Percentiles rank a stretch among this genome's conserved stretches.
Conservation (phyloP, 2,113 vertebrate species). For the Oreochromis tanganicae region DNA sequence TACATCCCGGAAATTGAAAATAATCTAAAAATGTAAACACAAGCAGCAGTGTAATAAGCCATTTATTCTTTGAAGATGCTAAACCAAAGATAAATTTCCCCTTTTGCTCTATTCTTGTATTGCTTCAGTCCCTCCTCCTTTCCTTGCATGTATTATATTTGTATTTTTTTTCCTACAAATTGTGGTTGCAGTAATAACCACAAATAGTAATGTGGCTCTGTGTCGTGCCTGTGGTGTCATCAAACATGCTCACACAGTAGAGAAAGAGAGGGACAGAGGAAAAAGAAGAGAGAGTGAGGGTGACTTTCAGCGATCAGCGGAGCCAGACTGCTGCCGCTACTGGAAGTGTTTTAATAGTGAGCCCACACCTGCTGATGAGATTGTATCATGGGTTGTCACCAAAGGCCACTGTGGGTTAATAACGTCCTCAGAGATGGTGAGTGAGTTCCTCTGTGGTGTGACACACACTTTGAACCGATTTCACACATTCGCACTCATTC, state of each 20-base stretch:
- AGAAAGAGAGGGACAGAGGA: background rate
- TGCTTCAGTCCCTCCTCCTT: background rate
- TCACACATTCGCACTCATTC: background rate
- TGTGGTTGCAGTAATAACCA: background rate
- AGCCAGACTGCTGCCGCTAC: background rate
- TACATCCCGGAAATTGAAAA: background rate
- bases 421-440: background rate
- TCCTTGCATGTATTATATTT: background rate
- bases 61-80: background rate
- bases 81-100: background rate
- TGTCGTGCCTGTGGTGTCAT: background rate
- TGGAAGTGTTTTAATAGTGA: background rate
- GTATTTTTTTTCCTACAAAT: background rate
- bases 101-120: background rate
- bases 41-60: background rate
- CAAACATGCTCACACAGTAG: background rate
- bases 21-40: background rate
- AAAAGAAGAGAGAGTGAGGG: background rate
- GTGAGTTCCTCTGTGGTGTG: background rate
- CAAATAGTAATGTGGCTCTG: background rate
- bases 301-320: background rate
- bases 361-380: constrained; percentile 25
- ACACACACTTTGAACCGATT: background rate
- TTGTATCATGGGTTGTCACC: background rate
- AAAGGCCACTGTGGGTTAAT: constrained; percentile 18